Conservation (phyloP, 2,888 invertebrate species). For the Epinotia brunnichana region DNA sequence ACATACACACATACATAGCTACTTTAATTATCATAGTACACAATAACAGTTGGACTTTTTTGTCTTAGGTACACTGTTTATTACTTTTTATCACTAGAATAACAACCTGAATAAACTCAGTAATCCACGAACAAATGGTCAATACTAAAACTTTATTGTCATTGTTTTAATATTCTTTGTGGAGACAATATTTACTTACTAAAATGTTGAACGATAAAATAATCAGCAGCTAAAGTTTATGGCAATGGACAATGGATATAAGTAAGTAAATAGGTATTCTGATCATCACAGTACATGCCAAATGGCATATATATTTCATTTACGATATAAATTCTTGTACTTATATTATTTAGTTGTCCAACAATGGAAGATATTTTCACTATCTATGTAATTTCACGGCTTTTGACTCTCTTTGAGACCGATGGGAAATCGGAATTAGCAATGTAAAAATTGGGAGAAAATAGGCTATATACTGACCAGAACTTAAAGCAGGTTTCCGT, state of each 20-base stretch:
- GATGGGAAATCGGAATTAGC: too few species aligned
- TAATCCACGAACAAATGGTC: slow-evolving; percentile 15
- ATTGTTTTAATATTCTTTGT: slow-evolving; percentile 20
- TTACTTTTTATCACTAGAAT: not conserved
- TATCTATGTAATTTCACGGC: not conserved
- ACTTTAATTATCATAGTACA: not conserved
- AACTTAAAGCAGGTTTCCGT: too few species aligned
- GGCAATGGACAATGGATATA: slow-evolving; percentile 15
- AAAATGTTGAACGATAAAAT: slow-evolving; percentile 6
- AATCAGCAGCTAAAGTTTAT: not conserved
- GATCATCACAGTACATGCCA: not conserved
- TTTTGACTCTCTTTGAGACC: too few species aligned
- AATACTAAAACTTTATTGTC: slow-evolving; percentile 19
- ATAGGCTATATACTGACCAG: too few species aligned
- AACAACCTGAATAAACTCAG: not conserved
- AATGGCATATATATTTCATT: slow-evolving; percentile 12
- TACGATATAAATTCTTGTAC: not conserved
- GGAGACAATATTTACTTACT: slow-evolving; percentile 35
- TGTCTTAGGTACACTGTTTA: not conserved
- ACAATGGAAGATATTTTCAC: not conserved
- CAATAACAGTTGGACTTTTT: not conserved
- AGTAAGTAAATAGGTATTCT: not conserved
- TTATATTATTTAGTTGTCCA: not conserved
- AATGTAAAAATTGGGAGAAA: not conserved
- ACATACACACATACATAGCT: too few species aligned